Evolutionary conservation across 2,113 vertebrate species (phyloP).

Genomic region (Malurus melanocephalus): DNA sequence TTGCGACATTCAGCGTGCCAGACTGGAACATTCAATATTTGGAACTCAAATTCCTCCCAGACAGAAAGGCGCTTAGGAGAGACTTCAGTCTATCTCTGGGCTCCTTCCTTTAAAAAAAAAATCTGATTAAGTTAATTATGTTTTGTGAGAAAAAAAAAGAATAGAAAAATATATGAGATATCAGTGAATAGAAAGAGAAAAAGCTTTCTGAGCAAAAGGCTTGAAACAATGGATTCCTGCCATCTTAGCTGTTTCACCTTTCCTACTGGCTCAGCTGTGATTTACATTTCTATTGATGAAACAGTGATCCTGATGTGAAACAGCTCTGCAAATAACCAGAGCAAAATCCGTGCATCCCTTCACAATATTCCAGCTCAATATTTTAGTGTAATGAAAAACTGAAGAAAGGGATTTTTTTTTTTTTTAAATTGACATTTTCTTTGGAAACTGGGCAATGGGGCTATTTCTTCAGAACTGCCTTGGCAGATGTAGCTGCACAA

Average conservation of each 20-base stretch:
- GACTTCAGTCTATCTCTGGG: background rate
- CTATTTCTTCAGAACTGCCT: background rate
- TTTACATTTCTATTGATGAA: conserved; percentile 15
- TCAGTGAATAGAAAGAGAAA: background rate
- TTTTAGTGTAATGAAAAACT: background rate
- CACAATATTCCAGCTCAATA: background rate
- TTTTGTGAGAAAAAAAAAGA: background rate
- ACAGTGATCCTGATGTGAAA: conserved; percentile 8
- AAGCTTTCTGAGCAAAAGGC: conserved; percentile 32
- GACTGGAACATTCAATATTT: conserved; percentile 44
- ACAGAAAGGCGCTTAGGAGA: conserved; percentile 38
- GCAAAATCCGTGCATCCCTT: background rate
- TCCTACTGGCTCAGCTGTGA: background rate
- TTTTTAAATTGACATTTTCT: background rate
- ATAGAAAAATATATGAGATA: background rate
- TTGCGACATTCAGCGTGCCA: background rate
- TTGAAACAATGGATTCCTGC: conserved; percentile 25
- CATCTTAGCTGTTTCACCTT: conserved; percentile 24
- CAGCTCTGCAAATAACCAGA: background rate
- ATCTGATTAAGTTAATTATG: conserved; percentile 22
- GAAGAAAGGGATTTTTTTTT: background rate
- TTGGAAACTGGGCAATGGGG: background rate
- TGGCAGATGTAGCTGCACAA: background rate
- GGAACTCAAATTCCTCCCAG: background rate
- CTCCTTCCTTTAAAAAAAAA: background rate